phyloP scores from a whole-genome alignment of 2,113 vertebrate genomes.

The Cnemophilus loriae region DNA sequence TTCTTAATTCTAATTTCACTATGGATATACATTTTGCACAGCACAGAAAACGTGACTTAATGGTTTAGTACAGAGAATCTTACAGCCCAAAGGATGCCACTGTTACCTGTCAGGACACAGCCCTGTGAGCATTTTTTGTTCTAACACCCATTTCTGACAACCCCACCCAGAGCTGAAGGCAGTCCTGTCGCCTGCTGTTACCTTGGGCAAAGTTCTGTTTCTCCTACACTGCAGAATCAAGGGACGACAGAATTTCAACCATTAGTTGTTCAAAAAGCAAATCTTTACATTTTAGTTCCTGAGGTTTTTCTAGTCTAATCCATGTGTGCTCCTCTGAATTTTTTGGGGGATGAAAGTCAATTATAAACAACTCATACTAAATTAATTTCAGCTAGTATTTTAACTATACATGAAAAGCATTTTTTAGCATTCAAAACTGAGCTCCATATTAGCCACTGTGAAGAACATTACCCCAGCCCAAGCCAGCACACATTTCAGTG shows the following conservation, averaged over 20 bases:
- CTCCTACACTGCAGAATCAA: not conserved
- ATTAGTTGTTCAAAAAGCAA: not conserved
- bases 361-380: not conserved
- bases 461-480: not conserved
- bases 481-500: not conserved
- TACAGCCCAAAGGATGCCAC: not conserved
- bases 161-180: not conserved
- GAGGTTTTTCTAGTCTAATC: not conserved
- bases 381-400: not conserved
- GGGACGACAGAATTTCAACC: not conserved
- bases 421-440: not conserved
- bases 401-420: not conserved
- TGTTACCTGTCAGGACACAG: not conserved
- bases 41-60: not conserved
- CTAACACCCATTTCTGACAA: not conserved
- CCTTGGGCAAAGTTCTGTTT: not conserved
- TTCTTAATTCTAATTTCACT: not conserved
- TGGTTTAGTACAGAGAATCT: not conserved
- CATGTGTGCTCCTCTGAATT: not conserved
- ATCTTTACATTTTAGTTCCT: not conserved
- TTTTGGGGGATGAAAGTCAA: not conserved
- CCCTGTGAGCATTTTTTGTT: not conserved
- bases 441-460: not conserved
- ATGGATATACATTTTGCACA: not conserved
- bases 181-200: not conserved